phyloP scores from a whole-genome alignment of 2,888 invertebrate species.

The Drosophila borealis region DNA sequence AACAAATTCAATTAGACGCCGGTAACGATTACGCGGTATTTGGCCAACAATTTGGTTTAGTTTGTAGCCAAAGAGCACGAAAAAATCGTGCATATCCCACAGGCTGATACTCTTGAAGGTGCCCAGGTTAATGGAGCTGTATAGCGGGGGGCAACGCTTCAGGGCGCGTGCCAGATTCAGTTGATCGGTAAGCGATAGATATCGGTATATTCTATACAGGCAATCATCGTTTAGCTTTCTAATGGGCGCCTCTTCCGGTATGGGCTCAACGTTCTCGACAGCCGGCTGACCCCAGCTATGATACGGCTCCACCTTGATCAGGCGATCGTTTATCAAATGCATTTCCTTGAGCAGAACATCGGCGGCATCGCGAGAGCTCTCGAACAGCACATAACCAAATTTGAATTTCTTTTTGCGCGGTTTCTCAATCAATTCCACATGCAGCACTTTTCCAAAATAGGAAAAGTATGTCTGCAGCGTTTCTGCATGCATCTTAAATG shows the following conservation, averaged over 20 bases:
- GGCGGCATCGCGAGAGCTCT: slow-evolving; percentile 9
- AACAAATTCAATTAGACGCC: slow-evolving; percentile 3
- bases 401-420: neutral
- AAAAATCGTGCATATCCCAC: slow-evolving; percentile 6
- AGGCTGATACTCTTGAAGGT: slow-evolving; percentile 1
- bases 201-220: slow-evolving; percentile 10
- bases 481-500: neutral
- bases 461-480: neutral
- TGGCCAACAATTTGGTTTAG: slow-evolving; percentile 1
- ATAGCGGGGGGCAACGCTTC: slow-evolving; percentile 2
- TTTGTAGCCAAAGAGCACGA: neutral
- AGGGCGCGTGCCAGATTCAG: slow-evolving; percentile 8
- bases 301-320: slow-evolving; percentile 3
- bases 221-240: slow-evolving; percentile 13
- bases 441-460: slow-evolving; percentile 5
- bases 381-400: slow-evolving; percentile 1
- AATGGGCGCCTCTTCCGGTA: slow-evolving; percentile 1
- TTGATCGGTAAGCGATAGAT: slow-evolving; percentile 1
- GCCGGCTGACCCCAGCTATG: slow-evolving; percentile 19
- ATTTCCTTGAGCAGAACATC: neutral
- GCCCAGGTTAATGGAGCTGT: slow-evolving; percentile 9
- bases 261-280: neutral
- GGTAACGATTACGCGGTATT: slow-evolving; percentile 7
- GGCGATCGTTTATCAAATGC: neutral
- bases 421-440: slow-evolving; percentile 1